A percentile compares a stretch with the other conserved stretches of the same genome.
phyloP scores from a whole-genome alignment of 2,113 vertebrate genomes.

The Pyrgilauda ruficollis region DNA sequence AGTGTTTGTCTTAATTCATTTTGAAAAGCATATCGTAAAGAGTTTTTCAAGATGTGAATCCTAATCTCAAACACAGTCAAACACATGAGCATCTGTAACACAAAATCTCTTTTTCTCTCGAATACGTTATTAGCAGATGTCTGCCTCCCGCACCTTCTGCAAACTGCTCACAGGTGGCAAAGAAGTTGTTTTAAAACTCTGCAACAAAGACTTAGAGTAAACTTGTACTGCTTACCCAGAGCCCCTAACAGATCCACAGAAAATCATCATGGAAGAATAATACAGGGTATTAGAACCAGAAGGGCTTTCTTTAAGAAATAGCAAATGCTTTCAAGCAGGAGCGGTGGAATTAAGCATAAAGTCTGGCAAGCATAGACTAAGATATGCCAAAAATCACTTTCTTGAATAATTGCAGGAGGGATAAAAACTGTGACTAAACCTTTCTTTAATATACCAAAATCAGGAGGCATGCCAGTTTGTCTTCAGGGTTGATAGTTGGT shows the following conservation, averaged over 20 bases:
- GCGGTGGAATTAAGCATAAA: neutral
- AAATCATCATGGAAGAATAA: neutral
- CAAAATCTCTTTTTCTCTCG: neutral
- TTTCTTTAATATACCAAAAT: neutral
- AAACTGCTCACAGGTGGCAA: slow-evolving; percentile 35
- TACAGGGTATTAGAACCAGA: neutral
- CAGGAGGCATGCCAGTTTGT: neutral
- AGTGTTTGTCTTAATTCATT: neutral
- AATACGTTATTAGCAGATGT: slow-evolving; percentile 7
- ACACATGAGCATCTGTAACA: neutral
- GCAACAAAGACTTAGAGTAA: neutral
- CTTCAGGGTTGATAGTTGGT: neutral
- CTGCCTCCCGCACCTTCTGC: neutral
- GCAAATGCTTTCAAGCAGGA: neutral
- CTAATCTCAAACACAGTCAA: neutral
- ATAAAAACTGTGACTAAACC: neutral
- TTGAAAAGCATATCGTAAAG: neutral
- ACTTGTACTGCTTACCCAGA: neutral
- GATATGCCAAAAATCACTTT: neutral
- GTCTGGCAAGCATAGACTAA: neutral
- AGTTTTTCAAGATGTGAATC: neutral
- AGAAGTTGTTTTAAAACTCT: neutral
- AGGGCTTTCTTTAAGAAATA: neutral
- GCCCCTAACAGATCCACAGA: neutral
- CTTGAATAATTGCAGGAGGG: neutral